A percentile compares a stretch with the other conserved stretches of the same genome.
Evolutionary conservation across 1,140 invertebrate genomes (phyloP).

Genomic region (Drosophila arawakana): DNA sequence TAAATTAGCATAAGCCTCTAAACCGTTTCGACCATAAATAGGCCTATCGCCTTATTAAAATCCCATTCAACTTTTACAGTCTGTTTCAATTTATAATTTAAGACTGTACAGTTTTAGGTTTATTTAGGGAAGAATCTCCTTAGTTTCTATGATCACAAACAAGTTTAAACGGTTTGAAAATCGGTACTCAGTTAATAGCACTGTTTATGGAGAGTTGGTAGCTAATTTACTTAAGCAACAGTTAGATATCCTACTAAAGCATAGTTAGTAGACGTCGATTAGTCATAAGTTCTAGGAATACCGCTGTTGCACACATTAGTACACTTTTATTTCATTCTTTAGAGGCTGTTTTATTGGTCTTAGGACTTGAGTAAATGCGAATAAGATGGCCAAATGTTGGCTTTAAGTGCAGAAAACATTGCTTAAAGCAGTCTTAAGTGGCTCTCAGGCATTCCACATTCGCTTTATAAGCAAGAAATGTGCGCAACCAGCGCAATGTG

Average conservation of each 20-base stretch:
- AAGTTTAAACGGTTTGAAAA: too few species aligned
- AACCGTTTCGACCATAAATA: constrained; percentile 9
- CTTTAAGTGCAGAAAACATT: constrained; percentile 29
- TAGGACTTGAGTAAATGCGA: background rate
- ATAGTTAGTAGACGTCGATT: background rate
- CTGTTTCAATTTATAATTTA: too few species aligned
- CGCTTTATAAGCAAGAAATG: constrained; percentile 58
- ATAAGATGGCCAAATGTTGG: constrained; percentile 5
- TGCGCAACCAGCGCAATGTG: constrained; percentile 74
- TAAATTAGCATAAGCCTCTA: constrained; percentile 32
- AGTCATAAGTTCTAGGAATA: background rate
- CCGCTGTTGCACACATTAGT: background rate
- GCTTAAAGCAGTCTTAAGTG: constrained; percentile 41
- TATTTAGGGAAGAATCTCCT: too few species aligned
- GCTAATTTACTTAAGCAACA: too few species aligned
- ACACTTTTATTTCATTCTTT: background rate
- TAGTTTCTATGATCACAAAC: too few species aligned
- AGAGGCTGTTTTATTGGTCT: background rate
- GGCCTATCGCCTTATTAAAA: constrained; percentile 12
- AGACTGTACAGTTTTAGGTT: too few species aligned
- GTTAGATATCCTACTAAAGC: background rate
- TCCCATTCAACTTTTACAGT: constrained; percentile 1
- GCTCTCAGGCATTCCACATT: constrained; percentile 32
- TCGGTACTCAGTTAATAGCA: too few species aligned
- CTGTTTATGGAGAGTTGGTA: too few species aligned